Base-by-base conservation (phyloP, 2,113 vertebrate genomes). In the Gasterosteus aculeatus region DNA sequence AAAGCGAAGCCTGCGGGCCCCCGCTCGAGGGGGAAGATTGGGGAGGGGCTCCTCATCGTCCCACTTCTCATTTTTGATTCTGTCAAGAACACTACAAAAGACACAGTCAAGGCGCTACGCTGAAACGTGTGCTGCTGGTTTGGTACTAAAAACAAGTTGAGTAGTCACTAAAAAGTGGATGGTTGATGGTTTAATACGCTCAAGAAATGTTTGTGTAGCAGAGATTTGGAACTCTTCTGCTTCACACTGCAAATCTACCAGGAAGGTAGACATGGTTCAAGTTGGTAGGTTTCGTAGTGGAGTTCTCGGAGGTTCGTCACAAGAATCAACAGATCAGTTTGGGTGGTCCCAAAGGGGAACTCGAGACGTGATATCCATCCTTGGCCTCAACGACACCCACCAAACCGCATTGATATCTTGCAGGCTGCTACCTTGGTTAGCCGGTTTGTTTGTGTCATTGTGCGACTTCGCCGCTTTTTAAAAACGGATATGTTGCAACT, bases 31-130 rank as follows among this genome's bases (percentile, higher is more conserved):
- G 14, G 74, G 85, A 26, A 26, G 22, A 26, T 26, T 26, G 22
- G 71, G 58, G 77, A 82, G 76, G 16, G 72, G 47, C 77, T 66
- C 59, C 64, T 77, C 41, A 60, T 63, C 35, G 80, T 51, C 42
- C 47, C 58, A 65, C 77, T 80, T 75, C 77, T 60, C 62, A 72
- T 77, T 82, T 87, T 76, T 83, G 77, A 85, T 80, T 85, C 79
- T 77, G 68, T 80, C 73, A 71, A 69, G 16, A 44, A 61, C 16
- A 72, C 49, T 71, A 76, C 75, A 80, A 78, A 26, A 77, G 58
- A 39, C 47, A 42, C 14, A 74, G 58, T 53, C 14, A 54, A 31
- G 18, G 33, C 38, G n/a, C 29, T 2, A 61, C 38, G 5, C 18
- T 39, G 10, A 29, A 33, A 42, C 2, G 41, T 4, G 10, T 39